These are phyloP conservation scores for Caenorhabditis sp. DNA, from an alignment of 2,888 invertebrate species.

Conservation along the genomic window DNA sequence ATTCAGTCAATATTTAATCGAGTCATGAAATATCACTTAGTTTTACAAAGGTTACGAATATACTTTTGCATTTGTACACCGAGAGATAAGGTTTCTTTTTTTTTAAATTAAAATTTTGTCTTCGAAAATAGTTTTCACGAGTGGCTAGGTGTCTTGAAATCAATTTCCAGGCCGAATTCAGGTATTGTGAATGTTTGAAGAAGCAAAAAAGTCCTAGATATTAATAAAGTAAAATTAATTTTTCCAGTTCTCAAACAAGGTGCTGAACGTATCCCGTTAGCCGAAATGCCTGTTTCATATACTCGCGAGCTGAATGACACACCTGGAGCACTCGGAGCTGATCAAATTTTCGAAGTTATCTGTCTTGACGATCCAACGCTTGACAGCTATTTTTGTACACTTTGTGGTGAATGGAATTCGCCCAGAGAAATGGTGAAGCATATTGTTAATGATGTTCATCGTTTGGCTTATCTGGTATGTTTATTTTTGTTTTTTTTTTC, in stretches of 20 bases:
- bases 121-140: too few relatives aligned
- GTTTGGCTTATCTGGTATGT: slow-evolving; percentile 20
- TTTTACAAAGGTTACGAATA: too few relatives aligned
- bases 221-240: not conserved
- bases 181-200: too few relatives aligned
- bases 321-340: not conserved
- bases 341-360: slow-evolving; percentile 24
- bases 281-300: slow-evolving; percentile 18
- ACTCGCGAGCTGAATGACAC: slow-evolving; percentile 1
- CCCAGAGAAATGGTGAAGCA: slow-evolving; percentile 37
- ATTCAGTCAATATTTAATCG: too few relatives aligned
- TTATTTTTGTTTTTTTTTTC: not conserved
- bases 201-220: too few relatives aligned
- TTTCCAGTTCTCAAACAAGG: slow-evolving; percentile 25
- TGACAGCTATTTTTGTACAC: slow-evolving; percentile 38
- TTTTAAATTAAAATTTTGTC: too few relatives aligned
- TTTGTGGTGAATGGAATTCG: slow-evolving; percentile 34
- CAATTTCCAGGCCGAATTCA: too few relatives aligned
- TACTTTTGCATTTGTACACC: too few relatives aligned
- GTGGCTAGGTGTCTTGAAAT: too few relatives aligned
- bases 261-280: slow-evolving; percentile 1
- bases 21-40: too few relatives aligned
- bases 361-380: slow-evolving; percentile 33
- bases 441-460: slow-evolving; percentile 20
- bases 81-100: too few relatives aligned